Evolutionary conservation across 2,888 invertebrate genomes (phyloP).

Genomic region (Hyppa rectilinea): DNA sequence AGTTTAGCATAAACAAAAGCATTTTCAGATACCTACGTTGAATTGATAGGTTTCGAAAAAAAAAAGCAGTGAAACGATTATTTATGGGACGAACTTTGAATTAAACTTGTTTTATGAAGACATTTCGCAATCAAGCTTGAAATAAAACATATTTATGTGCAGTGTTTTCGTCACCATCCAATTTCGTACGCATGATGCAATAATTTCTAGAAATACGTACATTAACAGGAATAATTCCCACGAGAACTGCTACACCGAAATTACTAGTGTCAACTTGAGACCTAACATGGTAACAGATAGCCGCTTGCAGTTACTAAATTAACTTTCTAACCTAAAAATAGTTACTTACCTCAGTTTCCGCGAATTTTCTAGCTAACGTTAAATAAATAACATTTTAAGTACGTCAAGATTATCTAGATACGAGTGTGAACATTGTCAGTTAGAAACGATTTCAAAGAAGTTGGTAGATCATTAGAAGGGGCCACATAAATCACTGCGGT

Average conservation of each 20-base stretch:
- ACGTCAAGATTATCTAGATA: slow-evolving; percentile 65
- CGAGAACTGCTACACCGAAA: slow-evolving; percentile 50
- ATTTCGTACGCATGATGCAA: slow-evolving; percentile 59
- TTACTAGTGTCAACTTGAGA: slow-evolving; percentile 59
- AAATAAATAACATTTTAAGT: slow-evolving; percentile 67
- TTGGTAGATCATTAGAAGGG: slow-evolving; percentile 78
- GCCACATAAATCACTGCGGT: slow-evolving; percentile 81
- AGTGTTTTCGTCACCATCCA: slow-evolving; percentile 44
- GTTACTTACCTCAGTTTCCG: slow-evolving; percentile 51
- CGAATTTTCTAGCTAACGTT: slow-evolving; percentile 55
- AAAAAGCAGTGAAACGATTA: slow-evolving; percentile 10
- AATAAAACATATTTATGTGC: slow-evolving; percentile 57
- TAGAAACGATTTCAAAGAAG: slow-evolving; percentile 72
- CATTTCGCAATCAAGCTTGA: slow-evolving; percentile 33
- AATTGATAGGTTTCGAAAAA: slow-evolving; percentile 13
- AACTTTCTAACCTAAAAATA: slow-evolving; percentile 66
- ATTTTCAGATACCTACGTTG: background rate
- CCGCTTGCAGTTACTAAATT: slow-evolving; percentile 59
- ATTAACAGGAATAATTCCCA: slow-evolving; percentile 61
- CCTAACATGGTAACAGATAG: slow-evolving; percentile 63
- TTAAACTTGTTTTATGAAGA: slow-evolving; percentile 53
- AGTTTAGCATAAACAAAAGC: background rate
- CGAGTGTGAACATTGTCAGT: slow-evolving; percentile 71
- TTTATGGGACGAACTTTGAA: slow-evolving; percentile 23
- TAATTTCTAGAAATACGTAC: slow-evolving; percentile 61